Base-by-base conservation (phyloP, 2,888 invertebrate genomes). In the Pseudanteris insignis region DNA sequence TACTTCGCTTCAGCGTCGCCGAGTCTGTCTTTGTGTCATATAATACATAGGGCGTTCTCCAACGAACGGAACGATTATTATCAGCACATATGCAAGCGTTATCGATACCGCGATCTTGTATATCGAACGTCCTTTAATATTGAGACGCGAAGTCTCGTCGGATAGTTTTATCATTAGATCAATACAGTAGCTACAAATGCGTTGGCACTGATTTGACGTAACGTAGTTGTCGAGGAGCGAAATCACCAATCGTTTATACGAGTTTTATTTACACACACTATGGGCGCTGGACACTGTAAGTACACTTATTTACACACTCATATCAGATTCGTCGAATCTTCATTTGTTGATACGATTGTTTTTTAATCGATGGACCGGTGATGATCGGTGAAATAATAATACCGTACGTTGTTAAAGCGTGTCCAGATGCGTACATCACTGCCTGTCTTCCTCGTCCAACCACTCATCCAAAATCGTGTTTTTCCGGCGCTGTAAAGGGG, bases 251-350 rank as follows among this genome's bases (percentile, higher is more conserved):
- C 13, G 14, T 26, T 37, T 48, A 34, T 28, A 21, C 34, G 29
- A 47, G 36, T 63, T 69, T 70, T 77, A 74, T 78, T 71, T 77
- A 79, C 78, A 78, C 76, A 76, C 76, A 77, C 74, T 69, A 69
- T 73, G 70, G 72, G 73, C 73, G 74, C 73, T 77, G 74, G 72
- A 75, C 77, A 79, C 78, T 78, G 79, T 79, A 80, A 79, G 79
- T 80, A 80, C 79, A 79, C 74, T 75, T 80, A 80, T 80, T 79
- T 79, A 79, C 79, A 78, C 77, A 79, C 78, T 77, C 70, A 74
- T 18, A 75, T 75, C 66, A 55, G n/a, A n/a, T n/a, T n/a, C n/a
- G n/a, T n/a, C n/a, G n/a, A n/a, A n/a, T n/a, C n/a, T n/a, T n/a
- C n/a, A n/a, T n/a, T n/a, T n/a, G n/a, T n/a, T n/a, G n/a, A n/a